Base-by-base conservation (phyloP, 2,113 vertebrate species). In the Brachypteracias leptosomus region DNA sequence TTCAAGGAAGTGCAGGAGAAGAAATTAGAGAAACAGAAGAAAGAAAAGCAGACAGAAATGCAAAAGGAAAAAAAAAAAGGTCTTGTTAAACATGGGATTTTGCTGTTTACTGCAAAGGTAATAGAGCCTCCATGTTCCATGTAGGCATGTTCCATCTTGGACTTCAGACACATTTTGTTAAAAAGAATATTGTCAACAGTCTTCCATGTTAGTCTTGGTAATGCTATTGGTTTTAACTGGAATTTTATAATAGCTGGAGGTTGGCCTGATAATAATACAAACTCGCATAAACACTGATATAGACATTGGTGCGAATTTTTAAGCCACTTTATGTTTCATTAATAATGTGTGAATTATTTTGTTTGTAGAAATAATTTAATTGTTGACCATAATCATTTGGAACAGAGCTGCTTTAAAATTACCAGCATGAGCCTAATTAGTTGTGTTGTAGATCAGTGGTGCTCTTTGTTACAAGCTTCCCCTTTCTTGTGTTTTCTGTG, bases 361-460 rank as follows among this genome's bases (percentile, higher is more conserved):
- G 44, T 91, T 81, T 75, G 15, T 42, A 52, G 47, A 59, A 80
- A 84, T 93, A 88, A 86, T 55, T 76, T 55, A 83, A 86, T 96
- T 90, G 52, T 49, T 85, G 1, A 19, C n/a, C 8, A 35, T 68
- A 59, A 38, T 74, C 0, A 49, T 94, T 84, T 78, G 31, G 31
- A 88, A 47, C 19, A 65, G 52, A 89, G n/a, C 26, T 63, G 29
- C 26, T 84, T 86, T 74, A 84, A 65, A 93, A 83, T 89, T 88
- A 57, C 51, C 35, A 80, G 35, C 24, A 29, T 66, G 87, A 95
- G 78, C 57, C 57, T 73, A 93, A 96, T 94, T 72, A 84, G 36
- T 62, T 85, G 58, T 68, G 49, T 85, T 89, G 80, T 90, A 94
- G 92, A 57, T 93, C 92, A 95, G 61, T 33, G 58, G 21, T 85